Conservation (phyloP, 2,113 vertebrate species). For the Peucedramus taeniatus region DNA sequence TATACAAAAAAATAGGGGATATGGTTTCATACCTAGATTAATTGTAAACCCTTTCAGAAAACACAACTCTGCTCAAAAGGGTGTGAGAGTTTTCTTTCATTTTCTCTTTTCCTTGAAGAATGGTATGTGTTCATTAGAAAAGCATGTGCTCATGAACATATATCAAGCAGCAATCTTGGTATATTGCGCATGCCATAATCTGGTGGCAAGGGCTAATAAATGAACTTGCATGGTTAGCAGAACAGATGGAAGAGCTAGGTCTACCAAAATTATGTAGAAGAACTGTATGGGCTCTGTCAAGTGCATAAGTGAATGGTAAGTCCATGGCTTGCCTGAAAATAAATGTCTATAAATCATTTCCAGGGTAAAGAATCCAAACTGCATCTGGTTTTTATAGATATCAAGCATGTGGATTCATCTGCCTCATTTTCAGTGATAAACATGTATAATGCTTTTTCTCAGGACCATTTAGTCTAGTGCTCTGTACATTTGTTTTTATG, state of each 20-base stretch:
- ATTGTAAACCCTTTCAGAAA: background rate
- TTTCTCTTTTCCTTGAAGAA: background rate
- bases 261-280: background rate
- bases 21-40: background rate
- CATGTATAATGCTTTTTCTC: background rate
- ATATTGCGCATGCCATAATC: background rate
- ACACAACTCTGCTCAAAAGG: background rate
- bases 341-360: background rate
- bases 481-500: background rate
- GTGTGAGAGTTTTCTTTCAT: background rate
- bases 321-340: background rate
- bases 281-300: background rate
- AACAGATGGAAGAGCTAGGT: background rate
- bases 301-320: background rate
- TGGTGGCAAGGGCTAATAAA: background rate
- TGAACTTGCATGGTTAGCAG: background rate
- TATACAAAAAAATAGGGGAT: background rate
- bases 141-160: fast-evolving
- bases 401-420: background rate
- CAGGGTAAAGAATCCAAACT: background rate
- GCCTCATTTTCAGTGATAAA: background rate
- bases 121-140: background rate
- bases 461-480: background rate
- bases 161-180: background rate
- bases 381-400: background rate